Evolutionary conservation across 2,797 vertebrate species (phyloP), one percentile per base, ranked within the genome.

Genomic region (Danio aesculapii): DNA sequence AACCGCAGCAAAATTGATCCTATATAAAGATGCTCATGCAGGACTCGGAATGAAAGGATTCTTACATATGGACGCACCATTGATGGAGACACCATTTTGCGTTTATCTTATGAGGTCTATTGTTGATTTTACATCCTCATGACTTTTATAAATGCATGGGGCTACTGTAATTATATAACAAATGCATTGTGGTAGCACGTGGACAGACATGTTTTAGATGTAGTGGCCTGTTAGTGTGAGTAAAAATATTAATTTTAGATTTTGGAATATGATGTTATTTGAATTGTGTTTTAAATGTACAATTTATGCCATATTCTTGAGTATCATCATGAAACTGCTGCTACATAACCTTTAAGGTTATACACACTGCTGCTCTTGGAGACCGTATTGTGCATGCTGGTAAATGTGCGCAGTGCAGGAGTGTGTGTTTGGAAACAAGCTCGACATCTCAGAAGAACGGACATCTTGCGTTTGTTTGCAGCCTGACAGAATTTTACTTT

Each of bases 51-150:
- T 59, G 43, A 57, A 70, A 43, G 41, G 19, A 47, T 58, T 59
- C n/a, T 52, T 17, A 16, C 57, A 53, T 30, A 59, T 66, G 10
- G 47, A 59, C 6, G 47, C 16, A 75, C 19, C 50, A 46, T 16
- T 58, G 43, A 74, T 58, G 21, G 53, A 72, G 46, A 83, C 68
- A 77, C 53, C 63, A 63, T 68, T 77, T 77, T 66, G 67, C 21
- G 39, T 11, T 58, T 49, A 7, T 80, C 21, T 66, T 64, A 44
- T 6, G 9, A 43, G 49, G 12, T 19, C 13, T 55, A 16, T 55
- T 55, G 59, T 52, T 79, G 30, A 30, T 17, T 78, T 43, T 21
- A 61, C 30, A 41, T 17, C 46, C 10, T 17, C 3, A 6, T 70
- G 19, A 14, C 49, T 46, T 77, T 47, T 59, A 58, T 59, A 41